phyloP scores from a whole-genome alignment of 1,140 invertebrate species.

The Procambarus clarkii region DNA sequence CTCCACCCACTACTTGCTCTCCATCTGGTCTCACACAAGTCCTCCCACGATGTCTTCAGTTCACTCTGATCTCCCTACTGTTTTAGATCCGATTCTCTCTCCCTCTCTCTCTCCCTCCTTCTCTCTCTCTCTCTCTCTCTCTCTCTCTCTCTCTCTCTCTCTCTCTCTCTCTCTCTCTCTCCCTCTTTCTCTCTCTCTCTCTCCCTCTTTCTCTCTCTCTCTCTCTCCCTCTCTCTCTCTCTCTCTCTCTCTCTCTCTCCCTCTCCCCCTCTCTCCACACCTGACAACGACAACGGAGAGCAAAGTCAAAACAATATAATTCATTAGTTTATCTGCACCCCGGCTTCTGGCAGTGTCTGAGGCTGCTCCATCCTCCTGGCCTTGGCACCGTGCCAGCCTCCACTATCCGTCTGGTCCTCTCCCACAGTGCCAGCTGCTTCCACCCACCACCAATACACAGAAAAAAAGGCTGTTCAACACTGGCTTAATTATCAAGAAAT shows the following conservation, averaged over 20 bases:
- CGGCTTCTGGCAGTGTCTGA: background rate
- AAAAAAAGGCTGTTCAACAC: background rate
- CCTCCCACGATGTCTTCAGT: no score
- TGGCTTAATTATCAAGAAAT: background rate
- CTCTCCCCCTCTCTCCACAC: background rate
- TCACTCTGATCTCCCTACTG: no score
- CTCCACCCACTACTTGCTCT: no score
- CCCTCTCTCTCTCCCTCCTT: no score
- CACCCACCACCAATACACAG: background rate
- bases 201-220: constrained; percentile 10
- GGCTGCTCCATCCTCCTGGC: background rate
- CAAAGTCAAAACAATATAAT: no score
- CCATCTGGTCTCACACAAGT: no score
- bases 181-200: background rate
- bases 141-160: constrained; percentile 7
- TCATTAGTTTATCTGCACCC: background rate
- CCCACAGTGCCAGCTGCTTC: background rate
- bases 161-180: background rate
- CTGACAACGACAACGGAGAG: background rate
- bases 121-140: constrained; percentile 1
- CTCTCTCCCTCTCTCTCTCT: constrained; percentile 6
- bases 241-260: background rate
- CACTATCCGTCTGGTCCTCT: background rate
- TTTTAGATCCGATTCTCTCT: no score
- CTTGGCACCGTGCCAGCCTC: no score